phyloP scores from a whole-genome alignment of 2,113 vertebrate species.

The Budorcas taxicolor region DNA sequence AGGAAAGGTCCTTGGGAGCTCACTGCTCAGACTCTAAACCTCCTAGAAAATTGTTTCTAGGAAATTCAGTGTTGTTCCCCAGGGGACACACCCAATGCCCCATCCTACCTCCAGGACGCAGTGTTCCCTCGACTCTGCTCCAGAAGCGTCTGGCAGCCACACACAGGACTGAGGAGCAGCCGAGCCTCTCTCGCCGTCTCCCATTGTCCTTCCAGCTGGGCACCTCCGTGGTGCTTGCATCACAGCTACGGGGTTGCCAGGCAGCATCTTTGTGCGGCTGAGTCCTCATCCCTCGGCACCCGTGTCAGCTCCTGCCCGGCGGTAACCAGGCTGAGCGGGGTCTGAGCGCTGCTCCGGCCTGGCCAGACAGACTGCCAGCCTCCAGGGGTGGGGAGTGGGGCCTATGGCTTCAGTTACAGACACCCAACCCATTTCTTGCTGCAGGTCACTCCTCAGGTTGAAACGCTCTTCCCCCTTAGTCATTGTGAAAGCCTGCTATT shows the following conservation, averaged over 20 bases:
- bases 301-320: constrained; percentile 7
- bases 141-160: accelerated
- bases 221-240: neutral
- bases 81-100: neutral
- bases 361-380: neutral
- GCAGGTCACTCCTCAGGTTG: constrained; percentile 21
- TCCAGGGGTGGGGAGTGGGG: neutral
- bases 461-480: neutral
- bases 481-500: neutral
- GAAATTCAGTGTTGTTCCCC: neutral
- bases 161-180: neutral
- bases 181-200: neutral
- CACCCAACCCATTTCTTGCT: neutral
- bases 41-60: neutral
- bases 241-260: neutral
- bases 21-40: neutral
- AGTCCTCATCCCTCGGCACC: constrained; percentile 26
- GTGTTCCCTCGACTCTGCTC: neutral
- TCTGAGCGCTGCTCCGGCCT: neutral
- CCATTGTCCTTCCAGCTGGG: neutral
- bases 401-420: neutral
- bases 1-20: neutral
- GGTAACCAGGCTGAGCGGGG: neutral
- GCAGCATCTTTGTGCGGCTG: neutral
- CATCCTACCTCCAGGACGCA: neutral